Conservation (phyloP, 1,140 invertebrate species). For the Latrodectus geometricus region DNA sequence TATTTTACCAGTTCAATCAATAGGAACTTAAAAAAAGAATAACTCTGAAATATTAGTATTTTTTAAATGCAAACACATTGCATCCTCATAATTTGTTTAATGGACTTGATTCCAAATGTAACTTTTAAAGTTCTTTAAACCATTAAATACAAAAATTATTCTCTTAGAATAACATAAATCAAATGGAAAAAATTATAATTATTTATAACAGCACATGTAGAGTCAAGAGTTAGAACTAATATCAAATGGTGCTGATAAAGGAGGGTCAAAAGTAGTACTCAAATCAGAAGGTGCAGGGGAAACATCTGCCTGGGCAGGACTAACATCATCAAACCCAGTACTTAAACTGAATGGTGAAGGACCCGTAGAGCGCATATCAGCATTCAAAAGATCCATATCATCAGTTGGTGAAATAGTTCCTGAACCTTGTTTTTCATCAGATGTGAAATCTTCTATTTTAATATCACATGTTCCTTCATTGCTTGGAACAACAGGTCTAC, state of each 20-base stretch:
- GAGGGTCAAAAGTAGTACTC: conserved; percentile 61
- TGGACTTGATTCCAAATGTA: no score
- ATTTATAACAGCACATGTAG: background rate
- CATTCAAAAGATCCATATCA: conserved; percentile 61
- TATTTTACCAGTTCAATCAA: no score
- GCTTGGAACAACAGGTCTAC: conserved; percentile 22
- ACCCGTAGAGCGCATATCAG: conserved; percentile 52
- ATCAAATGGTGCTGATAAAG: conserved; percentile 64
- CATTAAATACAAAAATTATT: no score
- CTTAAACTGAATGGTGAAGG: conserved; percentile 61
- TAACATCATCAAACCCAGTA: conserved; percentile 63
- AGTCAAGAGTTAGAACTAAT: conserved; percentile 60
- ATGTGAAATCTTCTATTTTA: conserved; percentile 46
- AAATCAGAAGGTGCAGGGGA: conserved; percentile 58
- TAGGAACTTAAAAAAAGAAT: no score
- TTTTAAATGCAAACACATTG: no score
- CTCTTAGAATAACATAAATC: no score
- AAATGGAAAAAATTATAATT: no score
- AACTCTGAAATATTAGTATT: no score
- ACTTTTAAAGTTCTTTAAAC: no score
- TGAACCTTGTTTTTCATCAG: conserved; percentile 53
- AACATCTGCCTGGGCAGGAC: conserved; percentile 61
- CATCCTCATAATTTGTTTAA: no score
- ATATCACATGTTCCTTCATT: conserved; percentile 7
- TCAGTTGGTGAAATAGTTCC: conserved; percentile 61